Conservation (phyloP, 2,797 vertebrate species). For the Cuniculus paca region DNA sequence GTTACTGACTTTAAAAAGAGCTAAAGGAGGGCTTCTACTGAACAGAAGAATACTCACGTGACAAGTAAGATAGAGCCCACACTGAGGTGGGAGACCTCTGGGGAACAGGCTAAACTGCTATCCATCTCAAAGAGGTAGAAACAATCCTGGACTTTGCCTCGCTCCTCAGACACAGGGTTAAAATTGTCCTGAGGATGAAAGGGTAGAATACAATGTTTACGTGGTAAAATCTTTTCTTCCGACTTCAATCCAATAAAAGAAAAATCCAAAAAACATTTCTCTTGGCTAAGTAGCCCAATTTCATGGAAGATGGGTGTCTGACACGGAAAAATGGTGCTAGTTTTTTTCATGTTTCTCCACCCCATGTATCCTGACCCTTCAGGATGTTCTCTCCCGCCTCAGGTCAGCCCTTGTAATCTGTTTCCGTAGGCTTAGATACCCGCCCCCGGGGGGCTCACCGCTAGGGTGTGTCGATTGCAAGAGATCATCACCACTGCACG, state of each 20-base stretch:
- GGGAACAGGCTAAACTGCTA: slow-evolving; percentile 92
- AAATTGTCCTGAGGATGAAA: slow-evolving; percentile 89
- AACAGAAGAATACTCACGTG: slow-evolving; percentile 90
- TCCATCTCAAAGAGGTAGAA: slow-evolving; percentile 98
- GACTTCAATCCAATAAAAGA: not conserved
- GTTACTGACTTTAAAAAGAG: not conserved
- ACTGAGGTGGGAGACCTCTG: slow-evolving; percentile 91
- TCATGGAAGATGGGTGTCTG: not conserved
- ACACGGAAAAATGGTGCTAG: not conserved
- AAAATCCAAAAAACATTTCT: not conserved
- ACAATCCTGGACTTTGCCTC: slow-evolving; percentile 90
- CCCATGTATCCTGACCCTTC: not conserved
- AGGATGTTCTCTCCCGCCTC: not conserved
- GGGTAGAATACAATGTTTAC: not conserved
- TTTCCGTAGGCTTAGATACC: not conserved
- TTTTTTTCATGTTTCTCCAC: not conserved
- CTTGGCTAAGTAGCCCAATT: not conserved
- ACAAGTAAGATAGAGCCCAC: slow-evolving; percentile 95
- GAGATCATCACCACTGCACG: slow-evolving; percentile 96
- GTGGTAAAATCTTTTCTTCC: not conserved
- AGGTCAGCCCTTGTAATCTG: not conserved
- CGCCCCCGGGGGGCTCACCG: slow-evolving; percentile 84
- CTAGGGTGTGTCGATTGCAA: slow-evolving; percentile 90
- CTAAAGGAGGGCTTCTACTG: not conserved
- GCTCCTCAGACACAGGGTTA: slow-evolving; percentile 90